Percentiles rank a stretch among this genome's conserved stretches.
phyloP scores from a whole-genome alignment of 1,140 invertebrate species.

The Diorhabda elongata region DNA sequence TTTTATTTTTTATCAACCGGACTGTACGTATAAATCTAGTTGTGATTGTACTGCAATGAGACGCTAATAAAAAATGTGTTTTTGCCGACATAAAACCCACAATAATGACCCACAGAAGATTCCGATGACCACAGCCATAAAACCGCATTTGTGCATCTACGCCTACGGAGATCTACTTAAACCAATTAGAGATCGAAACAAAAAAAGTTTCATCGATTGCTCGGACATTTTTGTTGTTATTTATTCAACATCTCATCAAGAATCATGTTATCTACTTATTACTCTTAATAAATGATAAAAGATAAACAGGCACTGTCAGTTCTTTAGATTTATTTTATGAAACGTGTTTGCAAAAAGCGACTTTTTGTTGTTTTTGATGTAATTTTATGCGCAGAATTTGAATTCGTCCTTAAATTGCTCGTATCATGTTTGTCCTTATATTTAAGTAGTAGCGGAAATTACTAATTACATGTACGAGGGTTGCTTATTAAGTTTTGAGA shows the following conservation, averaged over 20 bases:
- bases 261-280: slow-evolving; percentile 15
- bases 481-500: no score
- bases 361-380: no score
- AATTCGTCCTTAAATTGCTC: no score
- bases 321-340: no score
- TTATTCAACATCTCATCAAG: slow-evolving; percentile 13
- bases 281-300: slow-evolving; percentile 11
- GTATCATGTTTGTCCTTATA: no score
- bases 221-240: background rate
- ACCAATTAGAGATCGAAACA: background rate
- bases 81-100: background rate
- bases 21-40: no score
- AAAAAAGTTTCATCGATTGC: background rate
- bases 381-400: no score
- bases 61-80: background rate
- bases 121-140: background rate
- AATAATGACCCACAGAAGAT: slow-evolving; percentile 1
- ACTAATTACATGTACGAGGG: no score
- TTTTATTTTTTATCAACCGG: no score
- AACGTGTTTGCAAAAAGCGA: no score
- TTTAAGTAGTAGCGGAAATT: no score
- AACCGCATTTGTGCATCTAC: background rate
- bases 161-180: background rate
- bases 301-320: no score
- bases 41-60: background rate